Base-by-base conservation (phyloP, 2,888 invertebrate species). In the Dioctria rufipes region DNA sequence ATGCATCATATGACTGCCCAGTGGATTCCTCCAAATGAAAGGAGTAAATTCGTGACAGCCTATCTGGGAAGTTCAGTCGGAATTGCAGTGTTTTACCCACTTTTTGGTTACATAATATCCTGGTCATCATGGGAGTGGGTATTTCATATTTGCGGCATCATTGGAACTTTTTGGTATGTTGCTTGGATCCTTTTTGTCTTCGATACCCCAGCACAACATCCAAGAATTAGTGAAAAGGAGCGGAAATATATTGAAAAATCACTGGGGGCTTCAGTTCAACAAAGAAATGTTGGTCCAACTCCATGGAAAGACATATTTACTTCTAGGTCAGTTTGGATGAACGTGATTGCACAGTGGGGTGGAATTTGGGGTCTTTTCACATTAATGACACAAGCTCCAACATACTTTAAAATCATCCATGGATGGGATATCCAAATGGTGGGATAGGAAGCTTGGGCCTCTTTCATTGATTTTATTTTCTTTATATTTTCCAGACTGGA, bases 21-120 rank as follows among this genome's bases (percentile, higher is more conserved):
- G 84, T 96, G 96, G 96, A 94, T 95, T 77, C 95, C 95, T 11
- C 94, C 94, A 0, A 91, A 94, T 83, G 96, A 96, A 86, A 91
- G 95, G 79, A 93, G 94, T 85, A 93, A 92, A 87, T 93, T 93
- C 83, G 91, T 93, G 3, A 92, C 92, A 46, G 90, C 93, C 61
- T 92, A 92, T 85, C 86, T 92, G 83, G 92, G 92, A 87, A 93
- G 93, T 86, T 93, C 93, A 0, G 90, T 93, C 1, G 93, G 93
- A 6, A 92, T 92, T 37, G 93, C 93, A 0, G 82, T 93, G 13
- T 93, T 94, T 6, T 93, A 93, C 86, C 93, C 94, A 0, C 87
- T 94, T 80, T 94, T 94, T 83, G 94, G 94, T 2, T 90, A 91
- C 81, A 90, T 95, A 8, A 93, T 93, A 77, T 91, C 91, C 81